Conservation (phyloP, 1,140 invertebrate species). For the Sitophilus oryzae region DNA sequence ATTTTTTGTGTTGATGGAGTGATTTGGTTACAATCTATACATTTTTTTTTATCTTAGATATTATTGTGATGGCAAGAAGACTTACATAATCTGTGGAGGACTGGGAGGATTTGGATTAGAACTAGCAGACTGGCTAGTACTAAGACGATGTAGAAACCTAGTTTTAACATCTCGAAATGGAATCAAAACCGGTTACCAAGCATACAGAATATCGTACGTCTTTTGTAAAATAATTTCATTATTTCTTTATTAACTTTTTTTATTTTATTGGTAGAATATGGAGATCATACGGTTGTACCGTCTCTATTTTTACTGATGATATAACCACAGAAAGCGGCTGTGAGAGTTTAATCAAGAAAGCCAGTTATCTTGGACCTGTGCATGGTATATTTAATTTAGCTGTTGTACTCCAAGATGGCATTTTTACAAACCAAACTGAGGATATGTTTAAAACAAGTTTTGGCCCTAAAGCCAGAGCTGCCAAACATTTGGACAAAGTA, state of each 20-base stretch:
- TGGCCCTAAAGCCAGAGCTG: slow-evolving; percentile 48
- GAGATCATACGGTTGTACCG: slow-evolving; percentile 55
- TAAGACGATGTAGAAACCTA: slow-evolving; percentile 70
- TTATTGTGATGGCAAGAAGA: slow-evolving; percentile 45
- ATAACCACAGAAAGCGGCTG: slow-evolving; percentile 50
- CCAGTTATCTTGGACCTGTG: slow-evolving; percentile 55
- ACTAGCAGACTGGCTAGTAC: slow-evolving; percentile 79
- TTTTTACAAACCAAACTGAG: slow-evolving; percentile 51
- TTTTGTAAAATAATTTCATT: not conserved
- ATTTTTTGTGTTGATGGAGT: too few species aligned
- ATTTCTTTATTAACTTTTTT: not conserved
- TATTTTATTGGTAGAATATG: slow-evolving; percentile 49
- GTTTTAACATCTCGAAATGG: slow-evolving; percentile 76
- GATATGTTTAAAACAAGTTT: slow-evolving; percentile 47
- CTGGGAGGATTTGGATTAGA: slow-evolving; percentile 88
- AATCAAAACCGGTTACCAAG: slow-evolving; percentile 65
- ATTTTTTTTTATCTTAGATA: too few species aligned
- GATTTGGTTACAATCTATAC: too few species aligned
- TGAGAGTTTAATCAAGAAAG: slow-evolving; percentile 53
- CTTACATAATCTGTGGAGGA: too few species aligned
- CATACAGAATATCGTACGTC: slow-evolving; percentile 63
- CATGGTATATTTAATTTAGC: slow-evolving; percentile 77
- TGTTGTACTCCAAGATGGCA: slow-evolving; percentile 52
- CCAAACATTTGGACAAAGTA: slow-evolving; percentile 46
- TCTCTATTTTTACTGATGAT: slow-evolving; percentile 60